Percentiles rank a stretch among this genome's conserved stretches.
phyloP scores from a whole-genome alignment of 2,797 vertebrate genomes.

The Cirrhinus molitorella region DNA sequence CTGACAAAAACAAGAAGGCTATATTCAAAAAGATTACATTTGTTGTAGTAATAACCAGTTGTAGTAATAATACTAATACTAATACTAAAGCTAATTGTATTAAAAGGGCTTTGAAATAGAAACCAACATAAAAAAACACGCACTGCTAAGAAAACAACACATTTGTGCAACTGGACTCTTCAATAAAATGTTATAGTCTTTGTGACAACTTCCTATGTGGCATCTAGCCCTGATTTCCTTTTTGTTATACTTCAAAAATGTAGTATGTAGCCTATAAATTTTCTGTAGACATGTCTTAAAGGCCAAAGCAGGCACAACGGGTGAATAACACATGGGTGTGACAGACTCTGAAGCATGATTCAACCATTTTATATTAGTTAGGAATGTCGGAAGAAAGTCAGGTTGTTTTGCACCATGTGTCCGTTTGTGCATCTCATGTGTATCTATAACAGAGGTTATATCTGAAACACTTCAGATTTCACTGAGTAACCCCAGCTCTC shows the following conservation, averaged over 20 bases:
- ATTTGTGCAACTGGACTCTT: neutral
- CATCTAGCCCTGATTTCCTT: neutral
- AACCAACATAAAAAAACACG: neutral
- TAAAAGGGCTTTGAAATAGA: neutral
- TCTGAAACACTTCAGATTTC: conserved; percentile 21
- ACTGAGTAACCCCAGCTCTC: neutral
- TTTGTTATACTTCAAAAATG: conserved; percentile 5
- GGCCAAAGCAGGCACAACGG: neutral
- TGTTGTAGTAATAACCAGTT: neutral
- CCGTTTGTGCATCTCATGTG: neutral
- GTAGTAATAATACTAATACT: neutral
- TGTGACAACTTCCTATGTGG: neutral
- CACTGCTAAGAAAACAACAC: neutral
- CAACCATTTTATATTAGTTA: conserved; percentile 27
- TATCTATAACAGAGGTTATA: conserved; percentile 31
- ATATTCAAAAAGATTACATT: neutral
- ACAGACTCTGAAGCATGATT: conserved; percentile 13
- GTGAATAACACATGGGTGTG: conserved; percentile 21
- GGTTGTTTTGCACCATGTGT: neutral
- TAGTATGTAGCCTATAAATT: neutral
- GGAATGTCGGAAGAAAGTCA: neutral
- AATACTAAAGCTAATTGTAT: neutral
- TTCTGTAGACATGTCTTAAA: conserved; percentile 37
- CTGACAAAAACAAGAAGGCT: neutral
- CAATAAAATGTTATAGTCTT: neutral